phyloP scores from a whole-genome alignment of 2,113 vertebrate genomes.

The Psilopsiagon aymara region DNA sequence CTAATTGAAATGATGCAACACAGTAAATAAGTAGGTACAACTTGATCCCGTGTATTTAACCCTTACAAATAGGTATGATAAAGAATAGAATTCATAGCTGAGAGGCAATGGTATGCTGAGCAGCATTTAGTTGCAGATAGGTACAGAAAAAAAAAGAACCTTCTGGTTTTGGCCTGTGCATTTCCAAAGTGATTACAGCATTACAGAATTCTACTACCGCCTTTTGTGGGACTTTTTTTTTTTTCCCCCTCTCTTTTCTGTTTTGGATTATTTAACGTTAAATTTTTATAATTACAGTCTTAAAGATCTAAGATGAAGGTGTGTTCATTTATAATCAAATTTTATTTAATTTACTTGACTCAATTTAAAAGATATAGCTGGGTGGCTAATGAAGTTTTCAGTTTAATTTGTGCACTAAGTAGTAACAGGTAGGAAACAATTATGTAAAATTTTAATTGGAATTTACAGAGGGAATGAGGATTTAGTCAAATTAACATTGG shows the following conservation, averaged over 20 bases:
- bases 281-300: background rate
- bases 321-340: background rate
- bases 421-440: conserved; percentile 44
- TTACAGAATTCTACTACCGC: background rate
- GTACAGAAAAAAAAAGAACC: background rate
- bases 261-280: background rate
- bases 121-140: background rate
- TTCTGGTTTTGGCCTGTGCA: background rate
- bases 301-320: background rate
- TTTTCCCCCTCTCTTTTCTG: background rate
- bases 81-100: background rate
- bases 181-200: background rate
- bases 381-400: conserved; percentile 42
- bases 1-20: background rate
- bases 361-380: conserved; percentile 29
- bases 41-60: background rate
- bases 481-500: conserved; percentile 32
- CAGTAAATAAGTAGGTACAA: background rate
- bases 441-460: conserved; percentile 42
- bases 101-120: background rate
- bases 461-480: conserved; percentile 19
- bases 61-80: background rate
- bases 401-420: conserved; percentile 20
- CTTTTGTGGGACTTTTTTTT: background rate
- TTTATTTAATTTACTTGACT: conserved; percentile 37